A percentile compares a stretch with the other conserved stretches of the same genome.
phyloP scores from a whole-genome alignment of 2,113 vertebrate genomes.

The Eptatretus burgeri region DNA sequence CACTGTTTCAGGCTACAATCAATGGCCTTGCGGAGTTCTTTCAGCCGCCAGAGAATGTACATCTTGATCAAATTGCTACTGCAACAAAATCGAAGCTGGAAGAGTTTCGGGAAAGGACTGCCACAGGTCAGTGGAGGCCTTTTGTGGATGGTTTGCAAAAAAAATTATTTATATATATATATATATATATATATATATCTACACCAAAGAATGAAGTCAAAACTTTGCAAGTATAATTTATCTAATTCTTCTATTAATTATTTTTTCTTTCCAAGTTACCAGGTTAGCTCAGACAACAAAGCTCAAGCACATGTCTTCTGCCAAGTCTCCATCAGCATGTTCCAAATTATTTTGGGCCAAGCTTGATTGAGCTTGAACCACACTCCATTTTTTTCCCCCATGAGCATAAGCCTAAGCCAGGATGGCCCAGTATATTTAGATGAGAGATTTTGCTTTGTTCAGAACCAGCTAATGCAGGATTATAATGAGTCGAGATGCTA shows the following conservation, averaged over 20 bases:
- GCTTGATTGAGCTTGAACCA: no score
- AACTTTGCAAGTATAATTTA: not conserved
- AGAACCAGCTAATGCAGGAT: no score
- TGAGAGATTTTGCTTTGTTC: no score
- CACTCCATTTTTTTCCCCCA: no score
- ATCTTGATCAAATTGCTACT: constrained; percentile 55
- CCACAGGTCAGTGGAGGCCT: constrained; percentile 35
- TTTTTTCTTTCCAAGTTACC: not conserved
- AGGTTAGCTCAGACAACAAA: not conserved
- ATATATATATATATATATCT: no score
- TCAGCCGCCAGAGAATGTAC: constrained; percentile 48
- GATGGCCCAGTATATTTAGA: no score
- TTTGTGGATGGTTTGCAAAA: not conserved
- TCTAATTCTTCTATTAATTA: not conserved
- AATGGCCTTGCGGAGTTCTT: constrained; percentile 65
- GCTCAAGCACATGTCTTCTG: not conserved
- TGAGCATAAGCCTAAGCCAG: no score
- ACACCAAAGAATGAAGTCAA: no score
- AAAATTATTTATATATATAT: not conserved
- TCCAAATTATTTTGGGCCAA: not conserved
- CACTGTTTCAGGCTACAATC: constrained; percentile 37
- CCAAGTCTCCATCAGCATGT: not conserved
- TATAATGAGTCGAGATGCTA: no score
- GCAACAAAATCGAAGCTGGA: constrained; percentile 79
- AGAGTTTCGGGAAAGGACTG: constrained; percentile 73